These are phyloP conservation scores for Aurelia aurita complex sp. Pacific DNA, from an alignment of 30 jellyfish, hydroid and myxozoan genomes.

Conservation along the genomic window DNA sequence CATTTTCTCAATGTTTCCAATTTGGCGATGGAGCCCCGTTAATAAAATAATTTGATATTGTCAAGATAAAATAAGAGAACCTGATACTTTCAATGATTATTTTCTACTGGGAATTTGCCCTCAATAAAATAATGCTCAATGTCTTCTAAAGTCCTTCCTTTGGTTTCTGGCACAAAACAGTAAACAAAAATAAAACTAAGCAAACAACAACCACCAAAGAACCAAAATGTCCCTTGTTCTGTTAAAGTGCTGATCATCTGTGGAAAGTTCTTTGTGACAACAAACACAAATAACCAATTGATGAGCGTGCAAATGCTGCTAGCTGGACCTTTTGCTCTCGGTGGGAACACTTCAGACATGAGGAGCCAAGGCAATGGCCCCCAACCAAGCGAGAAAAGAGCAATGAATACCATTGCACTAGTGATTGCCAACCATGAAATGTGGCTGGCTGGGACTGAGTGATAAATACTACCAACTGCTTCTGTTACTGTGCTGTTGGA, in stretches of 20 bases:
- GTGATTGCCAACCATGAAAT: conserved; percentile 84
- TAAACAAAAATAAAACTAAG: conserved; percentile 79
- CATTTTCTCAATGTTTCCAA: too few relatives aligned
- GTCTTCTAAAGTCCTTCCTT: conserved; percentile 95
- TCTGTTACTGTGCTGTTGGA: not conserved
- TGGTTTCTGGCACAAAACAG: conserved; percentile 95
- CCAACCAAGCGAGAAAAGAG: conserved; percentile 94
- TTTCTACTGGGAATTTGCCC: conserved; percentile 36
- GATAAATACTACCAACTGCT: conserved; percentile 31
- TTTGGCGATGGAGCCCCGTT: too few relatives aligned
- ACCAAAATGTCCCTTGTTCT: conserved; percentile 97
- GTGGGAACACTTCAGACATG: conserved; percentile 98
- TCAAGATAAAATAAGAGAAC: too few relatives aligned
- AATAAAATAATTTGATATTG: too few relatives aligned
- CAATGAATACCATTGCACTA: conserved; percentile 68
- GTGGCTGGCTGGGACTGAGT: conserved; percentile 59
- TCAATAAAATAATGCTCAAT: conserved; percentile 78
- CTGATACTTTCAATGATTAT: not conserved
- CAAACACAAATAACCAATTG: conserved; percentile 93
- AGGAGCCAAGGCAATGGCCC: conserved; percentile 99
- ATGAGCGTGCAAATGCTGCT: conserved; percentile 82
- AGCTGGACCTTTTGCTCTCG: conserved; percentile 96
- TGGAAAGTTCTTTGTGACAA: conserved; percentile 76
- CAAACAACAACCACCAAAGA: conserved; percentile 85
- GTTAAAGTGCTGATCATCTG: conserved; percentile 42